phyloP scores from a whole-genome alignment of 2,113 vertebrate genomes.

The Entomyzon cyanotis region DNA sequence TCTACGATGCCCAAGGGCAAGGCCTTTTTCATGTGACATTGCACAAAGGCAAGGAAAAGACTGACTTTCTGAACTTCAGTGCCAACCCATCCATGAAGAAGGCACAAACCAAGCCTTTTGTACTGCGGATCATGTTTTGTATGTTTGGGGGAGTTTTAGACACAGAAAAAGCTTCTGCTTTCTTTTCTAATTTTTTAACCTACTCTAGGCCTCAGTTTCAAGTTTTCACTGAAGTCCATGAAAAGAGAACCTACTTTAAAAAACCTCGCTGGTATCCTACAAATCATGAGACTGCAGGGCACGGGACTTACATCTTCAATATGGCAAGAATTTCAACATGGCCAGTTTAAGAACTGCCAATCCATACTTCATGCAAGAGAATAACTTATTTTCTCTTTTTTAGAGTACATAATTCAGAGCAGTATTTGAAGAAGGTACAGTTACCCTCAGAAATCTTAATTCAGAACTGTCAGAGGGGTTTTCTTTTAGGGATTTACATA shows the following conservation, averaged over 20 bases:
- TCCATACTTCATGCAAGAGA: not conserved
- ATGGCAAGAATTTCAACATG: not conserved
- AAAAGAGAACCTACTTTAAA: not conserved
- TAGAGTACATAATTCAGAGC: not conserved
- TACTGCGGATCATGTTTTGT: not conserved
- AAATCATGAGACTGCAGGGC: not conserved
- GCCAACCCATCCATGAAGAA: not conserved
- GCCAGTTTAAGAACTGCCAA: not conserved
- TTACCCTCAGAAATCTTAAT: not conserved
- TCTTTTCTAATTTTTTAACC: not conserved
- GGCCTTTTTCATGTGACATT: rapidly evolving
- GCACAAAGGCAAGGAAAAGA: not conserved
- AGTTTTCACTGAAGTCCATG: not conserved
- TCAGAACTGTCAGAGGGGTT: not conserved
- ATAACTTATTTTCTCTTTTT: not conserved
- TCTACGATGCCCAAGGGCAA: not conserved
- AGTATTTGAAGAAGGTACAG: not conserved
- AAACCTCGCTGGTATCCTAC: too few relatives aligned
- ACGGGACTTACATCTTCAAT: not conserved
- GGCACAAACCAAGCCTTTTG: not conserved
- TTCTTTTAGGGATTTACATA: not conserved
- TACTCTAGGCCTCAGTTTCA: not conserved
- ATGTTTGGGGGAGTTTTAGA: not conserved
- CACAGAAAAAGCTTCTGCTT: not conserved
- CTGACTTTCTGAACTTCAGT: not conserved